Conservation (phyloP, 2,888 invertebrate genomes). For the Rhyacophila evoluta region DNA sequence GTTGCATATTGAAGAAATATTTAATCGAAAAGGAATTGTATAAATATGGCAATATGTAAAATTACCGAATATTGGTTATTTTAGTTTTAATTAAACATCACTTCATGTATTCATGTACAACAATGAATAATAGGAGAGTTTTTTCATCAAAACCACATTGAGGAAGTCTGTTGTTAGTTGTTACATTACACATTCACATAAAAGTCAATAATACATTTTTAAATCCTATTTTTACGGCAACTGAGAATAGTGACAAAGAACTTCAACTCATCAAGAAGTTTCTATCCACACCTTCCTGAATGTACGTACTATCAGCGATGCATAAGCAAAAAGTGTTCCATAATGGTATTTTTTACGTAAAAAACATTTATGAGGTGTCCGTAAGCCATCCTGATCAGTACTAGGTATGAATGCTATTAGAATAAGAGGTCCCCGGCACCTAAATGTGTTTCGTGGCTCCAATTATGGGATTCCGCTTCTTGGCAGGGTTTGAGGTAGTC, state of each 20-base stretch:
- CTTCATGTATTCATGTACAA: too few species aligned
- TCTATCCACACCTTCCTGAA: background rate
- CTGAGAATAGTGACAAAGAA: background rate
- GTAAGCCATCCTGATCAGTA: background rate
- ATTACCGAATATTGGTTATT: too few species aligned
- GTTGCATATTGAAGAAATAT: too few species aligned
- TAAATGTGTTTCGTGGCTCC: constrained; percentile 60
- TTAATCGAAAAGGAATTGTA: too few species aligned
- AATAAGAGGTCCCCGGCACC: constrained; percentile 61
- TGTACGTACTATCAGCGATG: background rate
- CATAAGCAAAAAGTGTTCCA: too few species aligned
- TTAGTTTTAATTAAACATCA: too few species aligned
- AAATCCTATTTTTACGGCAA: constrained; percentile 13
- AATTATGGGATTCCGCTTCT: constrained; percentile 59
- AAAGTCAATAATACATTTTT: constrained; percentile 8
- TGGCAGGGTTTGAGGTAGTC: constrained; percentile 59
- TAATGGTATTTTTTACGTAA: too few species aligned
- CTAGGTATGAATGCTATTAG: constrained; percentile 54
- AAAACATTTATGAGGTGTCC: too few species aligned
- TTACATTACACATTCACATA: background rate
- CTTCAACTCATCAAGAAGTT: background rate
- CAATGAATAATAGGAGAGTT: too few species aligned
- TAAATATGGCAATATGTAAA: too few species aligned
- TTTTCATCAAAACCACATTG: background rate
- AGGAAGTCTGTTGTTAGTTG: background rate